Base-by-base conservation (phyloP, 92 coral and sea anemone species). In the Blastomussa wellsi region DNA sequence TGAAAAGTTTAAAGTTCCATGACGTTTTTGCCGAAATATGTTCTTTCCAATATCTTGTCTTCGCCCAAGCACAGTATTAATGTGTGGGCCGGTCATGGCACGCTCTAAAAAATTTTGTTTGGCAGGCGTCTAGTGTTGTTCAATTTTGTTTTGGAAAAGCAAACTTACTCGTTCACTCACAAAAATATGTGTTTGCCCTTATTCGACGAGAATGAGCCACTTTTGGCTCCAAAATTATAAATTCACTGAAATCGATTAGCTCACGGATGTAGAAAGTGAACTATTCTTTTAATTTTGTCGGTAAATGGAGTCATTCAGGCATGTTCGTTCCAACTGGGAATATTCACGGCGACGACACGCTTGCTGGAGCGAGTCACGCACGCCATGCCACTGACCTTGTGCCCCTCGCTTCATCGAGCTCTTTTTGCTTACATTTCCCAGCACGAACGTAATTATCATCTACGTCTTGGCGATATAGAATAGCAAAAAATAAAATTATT, bases 281-380 rank as follows among this genome's bases (percentile, higher is more conserved):
- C 37, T 41, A 20, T 83, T 49, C 57, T 72, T 83, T 16, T 28
- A 7, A 38, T 32, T 53, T 53, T 57, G 44, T 57, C 41, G 62
- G 69, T 53, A 29, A 38, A 59, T n/a, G 31, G 29, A 74, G 80
- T 73, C 73, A 62, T 51, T 55, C 52, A 83, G n/a, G 79, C 42
- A 36, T 83, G 86, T 51, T 69, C n/a, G 77, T 20, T 70, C 70
- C 83, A 38, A 79, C 83, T 57, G 74, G 41, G 64, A 47, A 41
- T 41, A 49, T 41, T 44, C 53, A 68, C 20, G 9, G 62, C 26
- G 75, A 24, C 71, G 79, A 72, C 72, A 83, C 80, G 86, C 80
- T 83, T 64, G 72, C 60, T 62, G 31, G 29, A 83, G 72, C 80
- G 57, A 86, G 93, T 91, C 93, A 91, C 93, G 93, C 93, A 91